Base-by-base conservation (phyloP, 2,797 vertebrate genomes). In the Molossus molossus region DNA sequence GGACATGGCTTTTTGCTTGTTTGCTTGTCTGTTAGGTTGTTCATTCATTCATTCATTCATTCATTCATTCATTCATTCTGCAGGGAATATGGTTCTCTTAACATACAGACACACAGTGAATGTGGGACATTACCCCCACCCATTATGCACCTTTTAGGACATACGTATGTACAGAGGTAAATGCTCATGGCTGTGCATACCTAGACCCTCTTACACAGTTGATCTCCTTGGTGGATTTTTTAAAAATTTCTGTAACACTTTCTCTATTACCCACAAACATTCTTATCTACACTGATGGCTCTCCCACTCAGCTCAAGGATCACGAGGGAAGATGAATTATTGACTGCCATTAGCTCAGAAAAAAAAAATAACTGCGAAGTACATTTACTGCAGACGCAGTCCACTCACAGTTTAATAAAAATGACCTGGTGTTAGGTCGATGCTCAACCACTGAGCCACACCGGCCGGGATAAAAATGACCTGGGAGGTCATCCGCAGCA, bases 101-200 rank as follows among this genome's bases (percentile, higher is more conserved):
- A 29, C 33, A 4, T 65, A n/a, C 2, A 67, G 82, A 75, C 21
- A 33, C n/a, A 5, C 1, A 64, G 21, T 45, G 25, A 62, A 17
- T 23, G 15, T 29, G 33, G 85, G 53, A 17, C 15, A 25, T 1
- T n/a, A 0, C 9, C 1, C 29, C 9, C 12, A 14, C 15, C 20
- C 9, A 29, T n/a, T 7, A 11, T 5, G 9, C 6, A 13, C 70
- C 29, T 40, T 53, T 14, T 12, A 65, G 67, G 67, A 53, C 23
- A 6, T 8, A 7, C 0, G 0, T 11, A 11, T 15, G 6, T 2
- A 11, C 3, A 15, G 60, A 77, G 45, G 55, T 17, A 1, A 55
- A 27, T 1, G 15, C 15, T 48, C 6, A 0, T 0, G 27, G 37
- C 60, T 55, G 1, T 5, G 5, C 23, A 12, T 2, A 20, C 10